Conservation (phyloP, 2,797 vertebrate species). For the Monodelphis domestica region DNA sequence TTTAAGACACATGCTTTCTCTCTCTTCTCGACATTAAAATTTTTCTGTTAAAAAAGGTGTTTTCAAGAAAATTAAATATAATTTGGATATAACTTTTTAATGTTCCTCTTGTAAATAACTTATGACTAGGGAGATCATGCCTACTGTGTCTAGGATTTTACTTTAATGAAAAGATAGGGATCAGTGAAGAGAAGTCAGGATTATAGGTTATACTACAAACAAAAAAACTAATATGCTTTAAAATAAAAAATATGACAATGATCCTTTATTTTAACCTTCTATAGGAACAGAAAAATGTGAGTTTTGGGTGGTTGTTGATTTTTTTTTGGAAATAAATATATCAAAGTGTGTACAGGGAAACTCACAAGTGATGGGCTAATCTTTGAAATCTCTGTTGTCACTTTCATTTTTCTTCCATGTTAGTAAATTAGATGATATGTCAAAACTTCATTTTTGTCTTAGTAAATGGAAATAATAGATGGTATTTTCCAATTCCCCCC, state of each 20-base stretch:
- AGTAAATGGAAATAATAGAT: constrained; percentile 13
- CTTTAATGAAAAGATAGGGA: constrained; percentile 65
- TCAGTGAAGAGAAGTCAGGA: constrained; percentile 38
- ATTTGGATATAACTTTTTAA: constrained; percentile 12
- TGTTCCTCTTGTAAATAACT: constrained; percentile 49
- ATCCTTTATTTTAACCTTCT: not conserved
- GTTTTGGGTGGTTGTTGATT: constrained; percentile 24
- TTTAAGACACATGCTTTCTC: not conserved
- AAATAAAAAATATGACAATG: not conserved
- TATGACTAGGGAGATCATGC: constrained; percentile 47
- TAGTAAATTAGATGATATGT: not conserved
- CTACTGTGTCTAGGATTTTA: constrained; percentile 43
- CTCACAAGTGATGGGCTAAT: not conserved
- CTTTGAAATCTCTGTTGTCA: constrained; percentile 33
- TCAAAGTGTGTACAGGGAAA: constrained; percentile 14
- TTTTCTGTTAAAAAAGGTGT: constrained; percentile 25
- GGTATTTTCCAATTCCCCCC: constrained; percentile 38
- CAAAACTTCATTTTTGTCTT: constrained; percentile 12
- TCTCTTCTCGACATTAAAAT: not conserved
- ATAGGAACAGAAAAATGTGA: constrained; percentile 34
- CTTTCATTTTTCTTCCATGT: not conserved
- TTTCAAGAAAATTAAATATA: constrained; percentile 9
- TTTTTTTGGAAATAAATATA: constrained; percentile 35
- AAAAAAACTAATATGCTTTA: not conserved
- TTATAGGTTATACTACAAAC: not conserved